phyloP scores from a whole-genome alignment of 2,797 vertebrate genomes.

The Melanotaenia pygmaea region DNA sequence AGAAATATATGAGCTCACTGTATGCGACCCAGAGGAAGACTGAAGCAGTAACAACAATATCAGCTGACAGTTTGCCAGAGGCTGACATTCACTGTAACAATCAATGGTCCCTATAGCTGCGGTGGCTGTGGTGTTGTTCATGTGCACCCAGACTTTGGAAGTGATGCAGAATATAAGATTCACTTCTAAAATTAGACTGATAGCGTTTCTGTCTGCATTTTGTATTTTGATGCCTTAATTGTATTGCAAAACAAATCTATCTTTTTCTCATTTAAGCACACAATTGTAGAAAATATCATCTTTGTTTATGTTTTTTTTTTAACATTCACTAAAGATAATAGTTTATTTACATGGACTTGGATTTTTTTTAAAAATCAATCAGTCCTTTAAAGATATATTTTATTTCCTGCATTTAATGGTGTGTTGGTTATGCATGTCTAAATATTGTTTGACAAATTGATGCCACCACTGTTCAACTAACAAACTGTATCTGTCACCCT shows the following conservation, averaged over 20 bases:
- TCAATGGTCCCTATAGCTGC: constrained; percentile 45
- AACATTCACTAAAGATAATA: too few species aligned
- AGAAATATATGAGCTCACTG: constrained; percentile 37
- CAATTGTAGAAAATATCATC: too few species aligned
- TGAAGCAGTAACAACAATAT: constrained; percentile 33
- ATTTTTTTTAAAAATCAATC: not conserved
- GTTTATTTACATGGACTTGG: not conserved
- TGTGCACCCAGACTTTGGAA: constrained; percentile 45
- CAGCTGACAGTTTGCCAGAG: constrained; percentile 54
- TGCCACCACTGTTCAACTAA: not conserved
- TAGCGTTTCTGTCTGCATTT: constrained; percentile 13
- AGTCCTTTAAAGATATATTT: not conserved
- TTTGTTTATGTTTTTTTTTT: too few species aligned
- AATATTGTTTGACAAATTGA: not conserved
- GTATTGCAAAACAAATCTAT: too few species aligned
- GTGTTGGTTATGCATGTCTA: not conserved
- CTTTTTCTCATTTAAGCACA: too few species aligned
- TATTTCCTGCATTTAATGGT: not conserved
- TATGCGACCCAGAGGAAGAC: constrained; percentile 27
- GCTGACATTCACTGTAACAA: constrained; percentile 40
- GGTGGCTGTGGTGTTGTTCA: constrained; percentile 17
- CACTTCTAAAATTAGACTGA: constrained; percentile 25
- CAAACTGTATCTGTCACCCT: not conserved
- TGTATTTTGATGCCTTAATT: not conserved
- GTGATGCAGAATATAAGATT: constrained; percentile 36